A percentile compares a stretch with the other conserved stretches of the same genome.
phyloP scores from a whole-genome alignment of 2,797 vertebrate species.

The Neosilurus mollespiculum region DNA sequence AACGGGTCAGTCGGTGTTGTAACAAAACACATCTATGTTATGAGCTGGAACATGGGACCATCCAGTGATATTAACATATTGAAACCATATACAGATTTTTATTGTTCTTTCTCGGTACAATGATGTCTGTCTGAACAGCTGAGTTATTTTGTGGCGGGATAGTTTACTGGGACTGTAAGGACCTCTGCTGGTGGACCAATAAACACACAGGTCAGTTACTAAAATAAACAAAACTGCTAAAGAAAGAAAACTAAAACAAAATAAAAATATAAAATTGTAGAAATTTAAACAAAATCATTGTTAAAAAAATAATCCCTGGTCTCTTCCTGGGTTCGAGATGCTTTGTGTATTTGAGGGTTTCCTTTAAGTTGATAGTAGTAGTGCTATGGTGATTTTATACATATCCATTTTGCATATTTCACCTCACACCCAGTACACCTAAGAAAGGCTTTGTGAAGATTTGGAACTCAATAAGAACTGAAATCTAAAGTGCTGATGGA shows the following conservation, averaged over 20 bases:
- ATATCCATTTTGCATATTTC: neutral
- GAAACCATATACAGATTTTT: neutral
- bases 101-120: neutral
- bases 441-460: neutral
- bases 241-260: neutral
- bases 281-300: neutral
- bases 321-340: neutral
- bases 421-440: too few species aligned
- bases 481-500: neutral
- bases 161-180: constrained; percentile 51
- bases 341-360: neutral
- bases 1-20: neutral
- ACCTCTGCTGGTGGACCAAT: constrained; percentile 61
- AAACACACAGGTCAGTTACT: constrained; percentile 38
- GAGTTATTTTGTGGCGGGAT: neutral
- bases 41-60: neutral
- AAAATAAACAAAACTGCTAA: neutral
- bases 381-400: too few species aligned
- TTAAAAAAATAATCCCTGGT: neutral
- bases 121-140: neutral
- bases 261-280: neutral
- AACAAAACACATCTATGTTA: neutral
- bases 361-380: neutral
- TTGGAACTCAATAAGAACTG: neutral
- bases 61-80: neutral